Percentiles rank a stretch among this genome's conserved stretches.
Conservation (phyloP, 2,888 invertebrate genomes). For the Synergus itoensis region DNA sequence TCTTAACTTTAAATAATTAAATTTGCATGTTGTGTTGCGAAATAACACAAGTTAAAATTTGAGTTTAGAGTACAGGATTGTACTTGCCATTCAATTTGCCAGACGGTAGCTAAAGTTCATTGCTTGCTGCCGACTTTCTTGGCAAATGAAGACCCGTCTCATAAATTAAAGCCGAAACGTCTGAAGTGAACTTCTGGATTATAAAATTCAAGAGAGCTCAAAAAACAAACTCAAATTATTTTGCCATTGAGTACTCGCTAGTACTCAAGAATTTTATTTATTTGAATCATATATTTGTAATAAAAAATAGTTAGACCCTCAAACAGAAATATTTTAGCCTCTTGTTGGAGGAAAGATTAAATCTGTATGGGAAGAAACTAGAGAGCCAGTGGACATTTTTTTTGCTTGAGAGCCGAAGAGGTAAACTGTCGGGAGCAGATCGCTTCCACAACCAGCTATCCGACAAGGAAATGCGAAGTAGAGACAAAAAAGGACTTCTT, state of each 20-base stretch:
- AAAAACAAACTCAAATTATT: not conserved
- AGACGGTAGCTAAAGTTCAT: not conserved
- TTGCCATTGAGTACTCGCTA: no score
- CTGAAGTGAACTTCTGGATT: not conserved
- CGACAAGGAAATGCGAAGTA: constrained; percentile 33
- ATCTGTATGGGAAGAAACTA: constrained; percentile 10
- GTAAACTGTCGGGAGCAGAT: constrained; percentile 34
- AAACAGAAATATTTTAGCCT: not conserved
- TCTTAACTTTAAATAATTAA: not conserved
- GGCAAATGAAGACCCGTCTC: not conserved
- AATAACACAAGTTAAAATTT: not conserved
- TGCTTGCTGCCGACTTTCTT: not conserved
- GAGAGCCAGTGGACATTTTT: not conserved
- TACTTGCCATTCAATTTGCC: not conserved
- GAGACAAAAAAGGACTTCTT: constrained; percentile 38
- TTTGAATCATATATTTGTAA: no score
- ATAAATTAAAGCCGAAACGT: not conserved
- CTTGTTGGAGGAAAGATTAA: constrained; percentile 10
- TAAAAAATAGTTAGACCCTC: not conserved
- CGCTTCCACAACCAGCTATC: constrained; percentile 16
- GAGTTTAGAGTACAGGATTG: not conserved
- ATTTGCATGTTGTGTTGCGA: not conserved
- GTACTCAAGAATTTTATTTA: no score
- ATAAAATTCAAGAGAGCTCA: not conserved
- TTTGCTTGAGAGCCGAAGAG: constrained; percentile 11